A percentile compares a stretch with the other conserved stretches of the same genome.
Evolutionary conservation across 23 tunicate species (phyloP).

Genomic region (Pegea sp.): DNA sequence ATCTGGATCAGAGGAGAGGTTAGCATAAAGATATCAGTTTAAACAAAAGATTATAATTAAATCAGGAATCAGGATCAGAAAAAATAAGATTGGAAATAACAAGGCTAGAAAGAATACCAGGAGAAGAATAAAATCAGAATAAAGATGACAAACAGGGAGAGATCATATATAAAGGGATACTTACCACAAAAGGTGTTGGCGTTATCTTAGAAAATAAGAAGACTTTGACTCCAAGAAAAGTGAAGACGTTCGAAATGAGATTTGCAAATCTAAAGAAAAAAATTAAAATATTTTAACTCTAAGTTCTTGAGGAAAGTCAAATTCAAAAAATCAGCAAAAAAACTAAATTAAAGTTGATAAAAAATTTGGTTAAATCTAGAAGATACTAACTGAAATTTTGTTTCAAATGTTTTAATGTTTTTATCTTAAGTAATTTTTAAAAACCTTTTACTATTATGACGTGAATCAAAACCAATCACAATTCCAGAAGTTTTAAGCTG

Average conservation of each 20-base stretch:
- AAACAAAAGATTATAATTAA: too few relatives aligned
- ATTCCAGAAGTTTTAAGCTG: conserved; percentile 33
- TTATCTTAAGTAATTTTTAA: background rate
- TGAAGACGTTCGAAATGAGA: conserved; percentile 65
- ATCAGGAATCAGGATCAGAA: too few relatives aligned
- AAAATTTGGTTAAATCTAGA: conserved; percentile 1
- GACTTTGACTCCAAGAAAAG: conserved; percentile 41
- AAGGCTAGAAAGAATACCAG: too few relatives aligned
- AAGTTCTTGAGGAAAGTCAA: background rate
- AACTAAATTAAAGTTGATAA: background rate
- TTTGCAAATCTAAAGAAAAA: conserved; percentile 39
- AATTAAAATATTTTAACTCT: background rate
- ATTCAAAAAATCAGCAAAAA: background rate
- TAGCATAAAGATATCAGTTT: too few relatives aligned
- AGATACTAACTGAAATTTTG: too few relatives aligned
- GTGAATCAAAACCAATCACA: conserved; percentile 87
- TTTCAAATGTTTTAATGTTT: too few relatives aligned
- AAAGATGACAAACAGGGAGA: too few relatives aligned
- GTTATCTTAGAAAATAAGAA: conserved; percentile 58
- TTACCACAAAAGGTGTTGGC: conserved; percentile 99
- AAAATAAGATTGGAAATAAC: too few relatives aligned
- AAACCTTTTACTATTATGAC: conserved; percentile 80
- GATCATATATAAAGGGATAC: too few relatives aligned
- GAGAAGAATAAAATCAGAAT: too few relatives aligned
- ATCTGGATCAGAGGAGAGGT: too few relatives aligned